Base-by-base conservation (phyloP, 2,797 vertebrate genomes). In the Danio jaintianensis region DNA sequence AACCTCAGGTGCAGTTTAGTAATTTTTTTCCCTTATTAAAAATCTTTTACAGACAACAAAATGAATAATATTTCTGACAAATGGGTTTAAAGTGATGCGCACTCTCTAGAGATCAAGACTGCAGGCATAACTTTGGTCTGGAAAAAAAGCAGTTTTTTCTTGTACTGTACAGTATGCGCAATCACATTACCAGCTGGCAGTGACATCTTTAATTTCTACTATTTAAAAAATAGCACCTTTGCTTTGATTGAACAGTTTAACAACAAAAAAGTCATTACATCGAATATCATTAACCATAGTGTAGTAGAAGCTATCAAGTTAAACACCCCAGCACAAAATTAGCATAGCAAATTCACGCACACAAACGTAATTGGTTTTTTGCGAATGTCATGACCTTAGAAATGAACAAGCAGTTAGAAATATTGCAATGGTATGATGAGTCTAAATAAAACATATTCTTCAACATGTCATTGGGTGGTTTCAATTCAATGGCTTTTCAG, bases 391-490 rank as follows among this genome's bases (percentile, higher is more conserved):
- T 20, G 18, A 20, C 53, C 53, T 55, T 55, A 55, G 53, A 55
- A 55, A 55, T 18, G 8, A 18, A n/a, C n/a, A 55, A 55, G n/a
- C 7, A n/a, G 7, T 50, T 16, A 52, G 50, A 3, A 53, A 53
- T 10, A 55, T 55, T 55, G 18, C 55, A 55, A 55, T 8, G 52
- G 52, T 55, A 18, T 55, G 29, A 29, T 29, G 29, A 29, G 7
- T 22, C 53, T 56, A 56, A 56, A 56, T 22, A 56, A 56, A 56
- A 56, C 53, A 56, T 55, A 55, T 56, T 56, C 53, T 56, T 56
- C 53, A 56, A 56, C 4, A 6, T 2, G 18, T 4, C 18, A 20
- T 18, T 5, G n/a, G n/a, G 53, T 55, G n/a, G 20, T 22, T 56
- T 56, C 10, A 29, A 29, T 58, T 13, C 2, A 58, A 12, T 29